Base-by-base conservation (phyloP, 2,797 vertebrate genomes). In the Tragelaphus oryx region DNA sequence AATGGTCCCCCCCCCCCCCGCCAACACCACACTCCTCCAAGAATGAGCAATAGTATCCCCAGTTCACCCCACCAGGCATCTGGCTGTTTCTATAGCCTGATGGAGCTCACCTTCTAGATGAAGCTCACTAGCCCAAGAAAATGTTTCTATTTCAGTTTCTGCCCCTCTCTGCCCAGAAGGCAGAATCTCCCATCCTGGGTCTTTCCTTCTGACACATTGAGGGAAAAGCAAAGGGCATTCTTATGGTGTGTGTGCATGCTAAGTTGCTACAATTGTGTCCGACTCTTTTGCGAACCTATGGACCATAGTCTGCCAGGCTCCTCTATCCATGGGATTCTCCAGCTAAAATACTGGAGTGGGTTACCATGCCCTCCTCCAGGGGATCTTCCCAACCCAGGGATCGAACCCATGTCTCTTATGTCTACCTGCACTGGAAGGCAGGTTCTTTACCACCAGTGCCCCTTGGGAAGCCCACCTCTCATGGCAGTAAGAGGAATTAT, bases 131-230 rank as follows among this genome's bases (percentile, higher is more conserved):
- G 76, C 68, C 52, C 18, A 91, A 86, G 87, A 60, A 75, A 54
- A 81, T 52, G 14, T 89, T 88, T 79, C 89, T 89, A 30, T 78
- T 85, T 86, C 68, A 84, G 68, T 24, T 91, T 92, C 60, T 87
- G 83, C 50, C 75, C 52, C 46, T 93, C 55, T 84, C 59, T 86
- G 65, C 44, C 76, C 80, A 87, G 83, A 37, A 95, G 84, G 80
- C 50, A 87, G 80, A 71, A 17, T 80, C 33, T 83, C 46, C 52
- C 30, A 37, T 59, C 68, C 14, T 46, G 68, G 30, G 41, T 74
- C 75, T 50, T 62, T 26, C 57, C 59, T 75, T 41, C 57, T 50
- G 62, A 33, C 6, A 68, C 30, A 22, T 8, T 60, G 62, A 90
- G 75, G 84, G 65, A 59, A 84, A 81, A 78, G 33, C 74, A 33